These are phyloP conservation scores for Eucera pruinosa DNA, from an alignment of 2,888 invertebrate genomes.

Conservation along the genomic window DNA sequence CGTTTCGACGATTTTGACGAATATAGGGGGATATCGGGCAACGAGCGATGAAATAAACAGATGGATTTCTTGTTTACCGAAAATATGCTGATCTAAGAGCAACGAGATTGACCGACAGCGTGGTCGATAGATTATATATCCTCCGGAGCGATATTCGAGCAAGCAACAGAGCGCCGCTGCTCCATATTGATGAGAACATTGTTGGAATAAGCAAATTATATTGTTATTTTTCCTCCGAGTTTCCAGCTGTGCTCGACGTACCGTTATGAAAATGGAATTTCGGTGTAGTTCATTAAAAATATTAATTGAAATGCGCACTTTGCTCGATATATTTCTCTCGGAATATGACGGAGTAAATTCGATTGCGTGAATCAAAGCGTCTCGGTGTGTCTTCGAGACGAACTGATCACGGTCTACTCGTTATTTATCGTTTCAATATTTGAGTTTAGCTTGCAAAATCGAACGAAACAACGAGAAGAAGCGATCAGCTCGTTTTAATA, in stretches of 20 bases:
- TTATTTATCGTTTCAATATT: slow-evolving; percentile 27
- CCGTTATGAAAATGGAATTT: slow-evolving; percentile 1
- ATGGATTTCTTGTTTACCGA: slow-evolving; percentile 31
- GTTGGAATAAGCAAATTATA: slow-evolving; percentile 25
- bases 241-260: neutral
- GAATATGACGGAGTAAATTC: neutral
- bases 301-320: neutral
- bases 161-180: neutral
- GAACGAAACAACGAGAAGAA: slow-evolving; percentile 8
- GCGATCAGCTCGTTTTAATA: slow-evolving; percentile 1
- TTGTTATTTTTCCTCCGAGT: slow-evolving; percentile 1
- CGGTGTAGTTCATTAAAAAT: neutral
- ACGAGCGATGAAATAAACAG: slow-evolving; percentile 17
- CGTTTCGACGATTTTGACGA: slow-evolving; percentile 15
- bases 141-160: neutral
- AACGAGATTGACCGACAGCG: neutral
- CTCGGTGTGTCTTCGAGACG: slow-evolving; percentile 2
- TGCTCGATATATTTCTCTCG: neutral
- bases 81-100: slow-evolving; percentile 24
- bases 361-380: neutral
- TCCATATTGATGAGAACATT: slow-evolving; percentile 22
- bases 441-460: neutral
- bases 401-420: neutral
- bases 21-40: neutral
- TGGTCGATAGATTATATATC: slow-evolving; percentile 6